Percentiles rank a stretch among this genome's conserved stretches.
Evolutionary conservation across 2,797 vertebrate genomes (phyloP).

Genomic region (Notamacropus eugenii): DNA sequence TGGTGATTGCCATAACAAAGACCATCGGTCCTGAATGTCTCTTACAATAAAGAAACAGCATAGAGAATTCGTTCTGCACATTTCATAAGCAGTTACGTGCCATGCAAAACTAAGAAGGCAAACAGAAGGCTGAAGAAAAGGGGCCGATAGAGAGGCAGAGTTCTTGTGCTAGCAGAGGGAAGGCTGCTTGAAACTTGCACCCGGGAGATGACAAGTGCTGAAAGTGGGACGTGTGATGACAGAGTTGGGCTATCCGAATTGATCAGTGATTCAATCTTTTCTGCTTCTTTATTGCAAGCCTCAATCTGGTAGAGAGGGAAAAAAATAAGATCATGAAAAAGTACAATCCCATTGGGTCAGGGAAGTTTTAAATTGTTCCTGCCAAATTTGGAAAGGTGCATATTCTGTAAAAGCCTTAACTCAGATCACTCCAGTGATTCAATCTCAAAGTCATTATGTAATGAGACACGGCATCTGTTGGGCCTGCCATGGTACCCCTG

Average conservation of each 20-base stretch:
- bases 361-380: background rate
- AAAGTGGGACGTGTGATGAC: constrained; percentile 94
- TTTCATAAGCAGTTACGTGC: constrained; percentile 2
- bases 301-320: constrained; percentile 88
- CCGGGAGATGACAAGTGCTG: constrained; percentile 93
- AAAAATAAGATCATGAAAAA: constrained; percentile 47
- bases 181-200: constrained; percentile 89
- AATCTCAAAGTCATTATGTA: background rate
- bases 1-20: constrained; percentile 12
- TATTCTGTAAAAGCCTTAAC: background rate
- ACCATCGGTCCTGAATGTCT: constrained; percentile 64
- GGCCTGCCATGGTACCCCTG: background rate
- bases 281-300: constrained; percentile 98
- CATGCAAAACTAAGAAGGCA: constrained; percentile 47
- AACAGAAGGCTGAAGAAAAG: constrained; percentile 81
- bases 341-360: constrained; percentile 21
- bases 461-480: background rate
- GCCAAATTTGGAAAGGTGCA: background rate
- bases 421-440: background rate
- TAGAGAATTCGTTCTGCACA: background rate
- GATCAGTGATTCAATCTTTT: constrained; percentile 98
- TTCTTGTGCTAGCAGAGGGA: constrained; percentile 80
- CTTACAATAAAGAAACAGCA: constrained; percentile 54
- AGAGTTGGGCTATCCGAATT: constrained; percentile 96
- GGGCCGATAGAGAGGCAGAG: constrained; percentile 53